Evolutionary conservation across 2,888 invertebrate species (phyloP).

Genomic region (Cryptocheilus praepositus): DNA sequence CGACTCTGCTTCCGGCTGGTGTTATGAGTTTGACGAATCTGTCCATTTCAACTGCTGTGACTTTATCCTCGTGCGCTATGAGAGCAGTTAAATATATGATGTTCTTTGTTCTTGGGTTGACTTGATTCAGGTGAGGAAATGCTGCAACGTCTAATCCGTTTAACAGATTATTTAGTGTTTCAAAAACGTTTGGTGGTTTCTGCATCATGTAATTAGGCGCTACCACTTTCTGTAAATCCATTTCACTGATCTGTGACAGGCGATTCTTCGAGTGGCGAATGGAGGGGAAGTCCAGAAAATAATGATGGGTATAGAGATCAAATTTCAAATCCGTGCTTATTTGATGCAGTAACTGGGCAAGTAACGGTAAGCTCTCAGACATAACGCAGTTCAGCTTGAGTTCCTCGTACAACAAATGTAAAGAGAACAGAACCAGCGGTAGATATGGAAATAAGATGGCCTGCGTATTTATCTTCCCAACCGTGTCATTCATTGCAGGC

Average conservation of each 20-base stretch:
- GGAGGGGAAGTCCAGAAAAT: conserved; percentile 89
- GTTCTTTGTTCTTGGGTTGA: conserved; percentile 84
- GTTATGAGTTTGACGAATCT: conserved; percentile 65
- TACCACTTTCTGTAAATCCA: conserved; percentile 78
- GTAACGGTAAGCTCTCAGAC: conserved; percentile 80
- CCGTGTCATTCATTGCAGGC: not conserved
- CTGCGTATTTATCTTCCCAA: conserved; percentile 78
- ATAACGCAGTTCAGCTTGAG: conserved; percentile 87
- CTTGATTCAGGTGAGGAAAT: conserved; percentile 84
- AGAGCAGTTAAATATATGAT: conserved; percentile 82
- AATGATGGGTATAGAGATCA: conserved; percentile 84
- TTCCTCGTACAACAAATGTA: conserved; percentile 95
- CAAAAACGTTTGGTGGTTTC: conserved; percentile 84
- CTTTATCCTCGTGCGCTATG: conserved; percentile 59
- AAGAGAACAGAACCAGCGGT: conserved; percentile 84
- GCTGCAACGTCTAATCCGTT: conserved; percentile 76
- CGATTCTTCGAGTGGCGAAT: conserved; percentile 75
- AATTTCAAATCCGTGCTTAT: conserved; percentile 86
- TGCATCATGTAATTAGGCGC: conserved; percentile 80
- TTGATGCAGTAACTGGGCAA: conserved; percentile 85
- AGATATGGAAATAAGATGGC: conserved; percentile 85
- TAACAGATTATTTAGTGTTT: conserved; percentile 82
- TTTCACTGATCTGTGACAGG: conserved; percentile 77
- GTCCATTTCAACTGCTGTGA: conserved; percentile 59
- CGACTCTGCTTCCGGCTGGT: conserved; percentile 70